A percentile compares a stretch with the other conserved stretches of the same genome.
phyloP scores from a whole-genome alignment of 2,113 vertebrate species.

The Bubo blakistoni region DNA sequence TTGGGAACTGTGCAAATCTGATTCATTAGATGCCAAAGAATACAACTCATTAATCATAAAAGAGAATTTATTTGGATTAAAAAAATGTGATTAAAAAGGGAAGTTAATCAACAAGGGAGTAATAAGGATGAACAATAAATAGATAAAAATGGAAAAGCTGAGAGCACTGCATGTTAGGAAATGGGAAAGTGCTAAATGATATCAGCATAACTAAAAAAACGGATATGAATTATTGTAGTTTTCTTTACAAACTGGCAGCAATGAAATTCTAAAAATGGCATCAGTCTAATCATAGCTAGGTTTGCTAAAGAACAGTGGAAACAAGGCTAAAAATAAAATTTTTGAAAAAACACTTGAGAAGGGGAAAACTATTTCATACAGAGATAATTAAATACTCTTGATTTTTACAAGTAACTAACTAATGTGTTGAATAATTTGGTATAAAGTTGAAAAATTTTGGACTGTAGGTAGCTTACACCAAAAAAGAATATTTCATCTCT shows the following conservation, averaged over 20 bases:
- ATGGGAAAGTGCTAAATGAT: neutral
- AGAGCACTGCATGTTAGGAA: neutral
- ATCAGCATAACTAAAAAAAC: neutral
- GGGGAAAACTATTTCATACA: neutral
- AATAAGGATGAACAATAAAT: neutral
- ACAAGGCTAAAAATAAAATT: neutral
- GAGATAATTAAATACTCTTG: neutral
- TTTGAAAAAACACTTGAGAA: neutral
- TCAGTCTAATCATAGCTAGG: neutral
- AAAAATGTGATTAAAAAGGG: neutral
- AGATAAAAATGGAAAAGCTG: neutral
- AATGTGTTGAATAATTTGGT: neutral
- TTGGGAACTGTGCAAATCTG: neutral
- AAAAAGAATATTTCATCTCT: neutral
- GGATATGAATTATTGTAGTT: neutral
- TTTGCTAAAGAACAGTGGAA: neutral
- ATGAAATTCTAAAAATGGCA: neutral
- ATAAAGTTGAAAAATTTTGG: neutral
- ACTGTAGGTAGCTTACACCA: neutral
- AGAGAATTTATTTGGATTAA: neutral
- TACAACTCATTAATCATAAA: neutral
- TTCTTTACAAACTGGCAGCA: neutral
- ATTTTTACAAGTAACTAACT: neutral
- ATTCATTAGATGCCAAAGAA: neutral
- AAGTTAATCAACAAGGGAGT: neutral